Evolutionary conservation across 2,797 vertebrate species (phyloP).

Genomic region (Molossus molossus): DNA sequence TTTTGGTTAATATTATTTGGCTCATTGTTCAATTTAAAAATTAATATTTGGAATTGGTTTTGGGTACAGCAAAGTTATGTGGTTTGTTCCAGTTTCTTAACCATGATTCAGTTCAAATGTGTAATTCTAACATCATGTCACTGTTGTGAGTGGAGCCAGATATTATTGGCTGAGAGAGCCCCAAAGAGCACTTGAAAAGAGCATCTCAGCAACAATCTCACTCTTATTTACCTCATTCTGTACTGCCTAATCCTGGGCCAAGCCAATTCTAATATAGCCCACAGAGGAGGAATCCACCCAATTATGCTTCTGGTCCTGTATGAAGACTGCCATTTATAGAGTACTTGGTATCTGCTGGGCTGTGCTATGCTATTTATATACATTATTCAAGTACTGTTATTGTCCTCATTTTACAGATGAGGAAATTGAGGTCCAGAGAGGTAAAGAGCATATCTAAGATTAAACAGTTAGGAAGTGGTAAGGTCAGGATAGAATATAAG

Average conservation of each 20-base stretch:
- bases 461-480: slow-evolving; percentile 52
- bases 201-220: neutral
- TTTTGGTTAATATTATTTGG: slow-evolving; percentile 52
- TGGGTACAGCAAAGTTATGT: slow-evolving; percentile 32
- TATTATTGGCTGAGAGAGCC: slow-evolving; percentile 13
- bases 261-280: slow-evolving; percentile 7
- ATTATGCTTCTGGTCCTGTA: slow-evolving; percentile 15
- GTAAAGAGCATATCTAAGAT: slow-evolving; percentile 31
- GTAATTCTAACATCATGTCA: slow-evolving; percentile 43
- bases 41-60: slow-evolving; percentile 57
- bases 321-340: slow-evolving; percentile 38
- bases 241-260: slow-evolving; percentile 6
- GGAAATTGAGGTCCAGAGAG: slow-evolving; percentile 52
- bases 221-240: neutral
- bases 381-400: slow-evolving; percentile 61
- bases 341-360: slow-evolving; percentile 44
- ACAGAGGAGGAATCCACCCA: slow-evolving; percentile 18
- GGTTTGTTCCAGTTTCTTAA: slow-evolving; percentile 49
- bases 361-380: slow-evolving; percentile 64
- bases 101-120: slow-evolving; percentile 69
- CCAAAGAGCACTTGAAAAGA: slow-evolving; percentile 54
- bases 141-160: slow-evolving; percentile 16
- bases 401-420: slow-evolving; percentile 65
- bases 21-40: slow-evolving; percentile 65
- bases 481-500: slow-evolving; percentile 33